Evolutionary conservation across 2,888 invertebrate species (phyloP).

Genomic region (Caenorhabditis imperialis): DNA sequence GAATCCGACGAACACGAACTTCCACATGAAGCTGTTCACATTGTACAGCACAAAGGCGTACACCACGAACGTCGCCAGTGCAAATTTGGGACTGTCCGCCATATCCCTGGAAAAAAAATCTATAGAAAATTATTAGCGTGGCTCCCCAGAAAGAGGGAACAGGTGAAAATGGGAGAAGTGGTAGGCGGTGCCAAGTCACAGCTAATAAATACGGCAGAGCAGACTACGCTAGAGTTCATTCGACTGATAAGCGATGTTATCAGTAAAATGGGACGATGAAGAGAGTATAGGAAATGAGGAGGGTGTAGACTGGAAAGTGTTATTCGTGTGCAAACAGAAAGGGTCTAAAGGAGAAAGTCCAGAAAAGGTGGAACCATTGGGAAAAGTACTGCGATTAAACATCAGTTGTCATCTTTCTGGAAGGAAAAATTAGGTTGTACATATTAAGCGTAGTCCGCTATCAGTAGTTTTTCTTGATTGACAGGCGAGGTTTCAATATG

Average conservation of each 20-base stretch:
- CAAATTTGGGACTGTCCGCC: conserved; percentile 61
- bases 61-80: conserved; percentile 59
- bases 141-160: not conserved
- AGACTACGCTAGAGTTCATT: conserved; percentile 49
- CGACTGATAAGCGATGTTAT: too few relatives aligned
- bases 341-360: conserved; percentile 16
- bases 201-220: conserved; percentile 23
- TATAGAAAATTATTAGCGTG: not conserved
- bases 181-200: not conserved
- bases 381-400: too few relatives aligned
- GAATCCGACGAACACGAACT: conserved; percentile 58
- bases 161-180: not conserved
- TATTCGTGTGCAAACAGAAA: conserved; percentile 11
- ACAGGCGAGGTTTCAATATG: too few relatives aligned
- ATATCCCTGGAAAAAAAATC: conserved; percentile 51
- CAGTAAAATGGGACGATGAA: too few relatives aligned
- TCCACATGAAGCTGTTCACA: conserved; percentile 58
- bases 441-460: too few relatives aligned
- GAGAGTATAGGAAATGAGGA: too few relatives aligned
- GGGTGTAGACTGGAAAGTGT: too few relatives aligned
- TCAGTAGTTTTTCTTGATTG: too few relatives aligned
- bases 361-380: conserved; percentile 13
- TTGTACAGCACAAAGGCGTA: conserved; percentile 62
- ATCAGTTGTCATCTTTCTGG: conserved; percentile 5
- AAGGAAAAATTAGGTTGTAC: too few relatives aligned